Conservation (phyloP, 2,797 vertebrate genomes). For the Lepidocolaptes lacrymiger region DNA sequence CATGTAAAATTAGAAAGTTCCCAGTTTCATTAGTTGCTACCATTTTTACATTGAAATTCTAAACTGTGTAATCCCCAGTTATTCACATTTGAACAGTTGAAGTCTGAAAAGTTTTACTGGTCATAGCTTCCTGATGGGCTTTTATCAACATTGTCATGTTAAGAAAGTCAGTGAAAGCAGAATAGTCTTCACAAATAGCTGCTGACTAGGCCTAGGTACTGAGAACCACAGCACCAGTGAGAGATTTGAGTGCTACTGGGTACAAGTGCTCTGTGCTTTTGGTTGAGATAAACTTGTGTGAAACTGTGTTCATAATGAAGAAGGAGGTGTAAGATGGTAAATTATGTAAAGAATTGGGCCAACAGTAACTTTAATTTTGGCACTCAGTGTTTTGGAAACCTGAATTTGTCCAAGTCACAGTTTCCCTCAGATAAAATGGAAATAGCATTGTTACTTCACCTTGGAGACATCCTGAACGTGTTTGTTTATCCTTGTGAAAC, state of each 20-base stretch:
- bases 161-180: background rate
- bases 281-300: accelerated
- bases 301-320: background rate
- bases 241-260: background rate
- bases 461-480: background rate
- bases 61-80: background rate
- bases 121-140: background rate
- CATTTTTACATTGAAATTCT: background rate
- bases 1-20: background rate
- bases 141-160: background rate
- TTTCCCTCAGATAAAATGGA: background rate
- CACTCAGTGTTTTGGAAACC: background rate
- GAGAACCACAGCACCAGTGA: background rate
- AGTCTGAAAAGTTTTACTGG: background rate
- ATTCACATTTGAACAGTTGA: background rate
- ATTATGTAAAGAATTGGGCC: background rate
- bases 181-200: background rate
- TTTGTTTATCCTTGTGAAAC: background rate
- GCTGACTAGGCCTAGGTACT: background rate
- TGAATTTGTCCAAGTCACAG: background rate
- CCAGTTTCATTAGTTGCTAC: background rate
- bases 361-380: background rate
- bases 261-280: background rate
- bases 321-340: background rate
- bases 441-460: background rate